Evolutionary conservation across 2,797 vertebrate genomes (phyloP).

Genomic region (Hyperoplus lanceolatus): DNA sequence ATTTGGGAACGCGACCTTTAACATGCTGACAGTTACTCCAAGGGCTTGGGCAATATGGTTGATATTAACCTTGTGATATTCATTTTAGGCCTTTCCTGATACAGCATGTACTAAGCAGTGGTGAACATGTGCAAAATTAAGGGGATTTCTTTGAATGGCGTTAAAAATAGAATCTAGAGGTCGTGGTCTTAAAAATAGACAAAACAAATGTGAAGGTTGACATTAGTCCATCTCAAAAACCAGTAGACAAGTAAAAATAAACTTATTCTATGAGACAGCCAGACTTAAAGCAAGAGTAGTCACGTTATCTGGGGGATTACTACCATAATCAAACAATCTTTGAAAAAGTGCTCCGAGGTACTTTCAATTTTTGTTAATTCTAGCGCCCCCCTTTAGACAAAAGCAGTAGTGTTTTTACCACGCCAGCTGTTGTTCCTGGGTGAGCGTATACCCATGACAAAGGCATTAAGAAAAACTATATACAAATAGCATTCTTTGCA

Average conservation of each 20-base stretch:
- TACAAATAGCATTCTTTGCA: too few relatives aligned
- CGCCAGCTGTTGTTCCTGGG: too few relatives aligned
- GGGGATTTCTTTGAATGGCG: not conserved
- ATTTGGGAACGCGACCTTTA: not conserved
- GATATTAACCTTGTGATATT: not conserved
- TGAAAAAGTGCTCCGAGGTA: too few relatives aligned
- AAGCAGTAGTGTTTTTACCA: too few relatives aligned
- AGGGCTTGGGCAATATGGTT: not conserved
- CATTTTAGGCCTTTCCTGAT: not conserved
- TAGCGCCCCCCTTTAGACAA: too few relatives aligned
- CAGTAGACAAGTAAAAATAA: not conserved
- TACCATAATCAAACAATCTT: too few relatives aligned
- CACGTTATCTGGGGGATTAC: not conserved
- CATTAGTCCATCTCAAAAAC: not conserved
- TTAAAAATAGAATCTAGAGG: not conserved
- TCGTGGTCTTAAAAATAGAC: not conserved
- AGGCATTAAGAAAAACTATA: too few relatives aligned
- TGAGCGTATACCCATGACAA: too few relatives aligned
- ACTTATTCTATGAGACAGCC: not conserved
- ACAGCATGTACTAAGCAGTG: not conserved
- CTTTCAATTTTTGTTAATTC: too few relatives aligned
- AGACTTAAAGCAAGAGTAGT: not conserved
- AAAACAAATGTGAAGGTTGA: not conserved
- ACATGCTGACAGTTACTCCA: not conserved
- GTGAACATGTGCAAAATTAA: conserved; percentile 1